Evolutionary conservation across 2,797 vertebrate species (phyloP), one percentile per base, ranked within the genome.

Genomic region (Macroramphosus scolopax): DNA sequence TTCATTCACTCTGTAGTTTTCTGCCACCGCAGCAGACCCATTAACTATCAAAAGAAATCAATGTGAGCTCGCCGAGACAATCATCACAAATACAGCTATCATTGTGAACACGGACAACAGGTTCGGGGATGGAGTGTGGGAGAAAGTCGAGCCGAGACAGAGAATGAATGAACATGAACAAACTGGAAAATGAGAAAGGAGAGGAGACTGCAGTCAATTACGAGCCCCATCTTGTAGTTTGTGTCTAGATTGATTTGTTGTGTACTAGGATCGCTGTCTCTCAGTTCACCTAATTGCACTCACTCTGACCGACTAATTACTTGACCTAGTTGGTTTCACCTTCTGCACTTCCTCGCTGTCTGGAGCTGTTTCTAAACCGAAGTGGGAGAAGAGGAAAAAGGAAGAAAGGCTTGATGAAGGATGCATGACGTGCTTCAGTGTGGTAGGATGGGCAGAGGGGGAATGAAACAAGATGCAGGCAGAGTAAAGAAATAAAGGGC

Each of bases 241-340:
- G 81, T 67, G 77, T 86, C 88, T 50, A 51, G 78, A 89, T 83
- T 84, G 85, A 90, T 90, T 88, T 87, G 80, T 65, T 77, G 63
- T 34, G 60, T 63, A 73, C 65, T 34, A 60, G 75, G 68, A 70
- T 82, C 73, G 80, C 70, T 57, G 67, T 61, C 42, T 75, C 72
- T 73, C 50, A 53, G 74, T 75, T 74, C 68, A 72, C 76, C 76
- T 87, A 86, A 89, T 82, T 83, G 76, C 76, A 59, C 80, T 72
- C 47, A 38, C 50, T 63, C 56, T 78, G 83, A 89, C 81, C 87
- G 51, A 8, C 71, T 88, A 89, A 90, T 90, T 85, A 89, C 80
- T 84, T 70, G 69, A 67, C 78, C 68, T 59, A 46, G 72, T 61
- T 63, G 80, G 60, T 81, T 60, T 71, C 65, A 62, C 44, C 51